phyloP scores from a whole-genome alignment of 2,113 vertebrate species.

The Archilochus colubris region DNA sequence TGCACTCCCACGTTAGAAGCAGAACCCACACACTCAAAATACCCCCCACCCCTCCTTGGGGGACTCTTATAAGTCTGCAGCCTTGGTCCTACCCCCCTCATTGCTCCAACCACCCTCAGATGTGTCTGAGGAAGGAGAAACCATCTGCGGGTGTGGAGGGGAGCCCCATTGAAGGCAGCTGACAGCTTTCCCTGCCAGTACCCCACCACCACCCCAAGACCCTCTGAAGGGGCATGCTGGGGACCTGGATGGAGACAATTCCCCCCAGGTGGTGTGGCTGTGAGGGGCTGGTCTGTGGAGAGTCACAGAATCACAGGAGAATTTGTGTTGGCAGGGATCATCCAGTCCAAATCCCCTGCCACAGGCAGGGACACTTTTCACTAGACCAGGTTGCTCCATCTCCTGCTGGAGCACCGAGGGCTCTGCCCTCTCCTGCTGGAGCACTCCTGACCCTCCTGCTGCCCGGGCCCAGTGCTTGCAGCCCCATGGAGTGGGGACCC shows the following conservation, averaged over 20 bases:
- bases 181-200: background rate
- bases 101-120: background rate
- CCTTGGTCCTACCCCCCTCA: accelerated
- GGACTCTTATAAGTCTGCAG: background rate
- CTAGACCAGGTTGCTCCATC: too few relatives aligned
- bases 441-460: background rate
- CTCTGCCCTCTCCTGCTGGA: background rate
- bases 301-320: too few relatives aligned
- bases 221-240: background rate
- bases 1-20: accelerated
- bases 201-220: accelerated
- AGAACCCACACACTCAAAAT: background rate
- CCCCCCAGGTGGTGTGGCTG: accelerated
- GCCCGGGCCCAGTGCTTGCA: background rate
- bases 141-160: background rate
- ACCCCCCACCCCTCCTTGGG: accelerated
- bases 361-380: too few relatives aligned
- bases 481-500: background rate
- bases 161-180: background rate
- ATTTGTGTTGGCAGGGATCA: too few relatives aligned
- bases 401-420: background rate
- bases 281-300: accelerated
- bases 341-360: too few relatives aligned
- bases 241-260: background rate
- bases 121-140: background rate